Evolutionary conservation across 2,888 invertebrate genomes (phyloP).

Genomic region (Thereva nobilitata): DNA sequence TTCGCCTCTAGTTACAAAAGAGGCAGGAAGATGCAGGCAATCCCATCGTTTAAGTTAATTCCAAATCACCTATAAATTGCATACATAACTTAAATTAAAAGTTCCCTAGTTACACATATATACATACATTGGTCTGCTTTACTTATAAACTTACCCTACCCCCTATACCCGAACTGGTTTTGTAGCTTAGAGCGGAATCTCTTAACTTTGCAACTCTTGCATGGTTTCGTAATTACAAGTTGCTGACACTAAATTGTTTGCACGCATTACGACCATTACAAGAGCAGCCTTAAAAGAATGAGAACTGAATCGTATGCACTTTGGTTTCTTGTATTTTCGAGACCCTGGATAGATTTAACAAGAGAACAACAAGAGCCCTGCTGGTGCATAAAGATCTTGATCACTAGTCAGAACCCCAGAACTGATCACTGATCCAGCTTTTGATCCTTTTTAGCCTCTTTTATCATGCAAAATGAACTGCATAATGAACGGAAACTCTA

Average conservation of each 20-base stretch:
- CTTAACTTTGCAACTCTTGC: slow-evolving; percentile 18
- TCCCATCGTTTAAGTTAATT: slow-evolving; percentile 28
- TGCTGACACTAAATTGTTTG: slow-evolving; percentile 35
- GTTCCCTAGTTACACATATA: slow-evolving; percentile 9
- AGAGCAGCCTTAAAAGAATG: slow-evolving; percentile 8
- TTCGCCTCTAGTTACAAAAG: too few relatives aligned
- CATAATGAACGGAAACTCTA: slow-evolving; percentile 34
- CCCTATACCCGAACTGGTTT: slow-evolving; percentile 12
- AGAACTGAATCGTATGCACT: not conserved
- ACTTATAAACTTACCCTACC: slow-evolving; percentile 11
- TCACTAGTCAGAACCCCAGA: slow-evolving; percentile 6
- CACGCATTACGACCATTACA: slow-evolving; percentile 31
- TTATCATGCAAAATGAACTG: slow-evolving; percentile 21
- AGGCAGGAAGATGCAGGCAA: too few relatives aligned
- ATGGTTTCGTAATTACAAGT: slow-evolving; percentile 35
- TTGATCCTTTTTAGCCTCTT: slow-evolving; percentile 17
- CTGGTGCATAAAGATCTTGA: slow-evolving; percentile 20
- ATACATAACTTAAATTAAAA: slow-evolving; percentile 32
- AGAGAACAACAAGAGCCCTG: too few relatives aligned
- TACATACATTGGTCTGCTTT: slow-evolving; percentile 21
- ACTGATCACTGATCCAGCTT: slow-evolving; percentile 9
- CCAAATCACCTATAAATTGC: slow-evolving; percentile 26
- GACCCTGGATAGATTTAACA: too few relatives aligned
- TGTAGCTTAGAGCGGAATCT: slow-evolving; percentile 9
- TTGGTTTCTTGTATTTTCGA: not conserved